Base-by-base conservation (phyloP, 2,888 invertebrate species). In the Phortica okadai region DNA sequence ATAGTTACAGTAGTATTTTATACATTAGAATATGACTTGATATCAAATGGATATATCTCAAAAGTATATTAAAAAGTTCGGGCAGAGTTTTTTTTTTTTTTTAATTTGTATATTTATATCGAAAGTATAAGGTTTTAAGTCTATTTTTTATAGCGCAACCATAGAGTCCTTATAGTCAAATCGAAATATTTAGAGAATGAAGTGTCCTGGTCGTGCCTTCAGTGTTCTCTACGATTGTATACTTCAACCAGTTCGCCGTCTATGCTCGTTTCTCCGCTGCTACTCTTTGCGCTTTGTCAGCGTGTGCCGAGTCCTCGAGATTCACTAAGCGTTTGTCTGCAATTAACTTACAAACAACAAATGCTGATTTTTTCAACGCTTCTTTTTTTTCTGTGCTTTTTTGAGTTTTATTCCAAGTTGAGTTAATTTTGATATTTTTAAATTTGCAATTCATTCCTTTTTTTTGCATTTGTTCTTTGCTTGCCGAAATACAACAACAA, bases 311-410 rank as follows among this genome's bases (percentile, higher is more conserved):
- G 45, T 56, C 33, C 70, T 72, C 41, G 70, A 72, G 70, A 54
- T 72, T 45, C 70, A 42, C n/a, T 72, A 56, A 72, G 70, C 3
- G 16, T 73, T 77, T 50, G 58, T 41, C 42, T 56, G 86, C 85
- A 86, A 88, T 86, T 88, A 88, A 88, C 85, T 86, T 79, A 84
- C 73, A 76, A 78, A 81, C 74, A 80, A 78, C 62, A 80, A 76
- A 77, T 82, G 78, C 76, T 78, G 81, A 80, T 83, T 83, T 82
- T 45, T 50, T 50, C 58, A 4, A 14, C 11, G 73, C 44, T 73
- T 6, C 74, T 81, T 81, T 77, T 77, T 78, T 83, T 80, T 77
- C 54, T 78, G 81, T 77, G 77, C 76, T 76, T 77, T 77, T 85
- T 85, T 82, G 79, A 82, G 79, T 81, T 77, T 14, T 45, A 79